Evolutionary conservation across 2,888 invertebrate species (phyloP).

Genomic region (Leucoma salicis): DNA sequence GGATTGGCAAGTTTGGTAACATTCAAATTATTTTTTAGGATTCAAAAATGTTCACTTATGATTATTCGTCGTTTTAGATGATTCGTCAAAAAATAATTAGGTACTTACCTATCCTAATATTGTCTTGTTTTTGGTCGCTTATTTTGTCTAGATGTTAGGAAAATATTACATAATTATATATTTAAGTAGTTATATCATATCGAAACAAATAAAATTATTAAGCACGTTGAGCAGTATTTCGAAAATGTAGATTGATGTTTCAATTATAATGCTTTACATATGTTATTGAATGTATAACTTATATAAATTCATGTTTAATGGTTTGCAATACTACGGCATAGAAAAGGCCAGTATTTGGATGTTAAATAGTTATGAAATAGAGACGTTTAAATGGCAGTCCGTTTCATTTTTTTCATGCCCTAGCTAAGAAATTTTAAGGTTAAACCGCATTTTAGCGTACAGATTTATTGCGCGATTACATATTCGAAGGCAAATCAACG

Average conservation of each 20-base stretch:
- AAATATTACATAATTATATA: constrained; percentile 8
- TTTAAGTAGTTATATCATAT: too few species aligned
- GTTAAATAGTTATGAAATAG: constrained; percentile 43
- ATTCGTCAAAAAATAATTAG: too few species aligned
- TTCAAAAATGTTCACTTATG: too few species aligned
- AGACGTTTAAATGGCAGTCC: constrained; percentile 16
- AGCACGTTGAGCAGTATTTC: constrained; percentile 9
- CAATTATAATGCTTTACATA: constrained; percentile 30
- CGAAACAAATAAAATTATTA: constrained; percentile 26
- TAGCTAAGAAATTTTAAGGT: neutral
- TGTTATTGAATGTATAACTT: constrained; percentile 5
- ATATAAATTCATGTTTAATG: constrained; percentile 13
- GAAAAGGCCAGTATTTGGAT: constrained; percentile 33
- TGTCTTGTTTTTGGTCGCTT: neutral
- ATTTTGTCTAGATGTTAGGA: constrained; percentile 8
- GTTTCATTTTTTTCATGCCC: constrained; percentile 11
- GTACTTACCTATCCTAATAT: too few species aligned
- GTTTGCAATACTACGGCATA: constrained; percentile 32
- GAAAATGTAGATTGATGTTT: constrained; percentile 25
- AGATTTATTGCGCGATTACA: too few species aligned
- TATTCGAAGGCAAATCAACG: too few species aligned
- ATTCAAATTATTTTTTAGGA: too few species aligned
- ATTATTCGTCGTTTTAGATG: too few species aligned
- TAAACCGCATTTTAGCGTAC: too few species aligned
- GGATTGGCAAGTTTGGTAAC: too few species aligned